These are phyloP conservation scores for Zygaena filipendulae DNA, from an alignment of 2,888 invertebrate species.

Conservation along the genomic window DNA sequence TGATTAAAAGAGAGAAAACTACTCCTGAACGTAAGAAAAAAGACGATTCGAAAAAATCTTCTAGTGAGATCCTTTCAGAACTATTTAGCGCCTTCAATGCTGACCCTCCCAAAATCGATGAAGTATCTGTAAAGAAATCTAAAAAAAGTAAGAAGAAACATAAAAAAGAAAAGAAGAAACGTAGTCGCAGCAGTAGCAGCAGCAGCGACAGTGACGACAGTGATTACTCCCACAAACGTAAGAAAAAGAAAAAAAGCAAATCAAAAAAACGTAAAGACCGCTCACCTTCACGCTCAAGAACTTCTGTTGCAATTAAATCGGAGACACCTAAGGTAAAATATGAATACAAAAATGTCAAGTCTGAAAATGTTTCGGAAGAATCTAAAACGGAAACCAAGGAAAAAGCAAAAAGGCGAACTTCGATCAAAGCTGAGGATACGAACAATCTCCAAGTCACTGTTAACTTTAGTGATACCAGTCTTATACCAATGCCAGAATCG, in stretches of 20 bases:
- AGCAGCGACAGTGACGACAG: constrained; percentile 43
- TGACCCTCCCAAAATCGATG: constrained; percentile 70
- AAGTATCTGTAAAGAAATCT: constrained; percentile 41
- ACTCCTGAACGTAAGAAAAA: constrained; percentile 51
- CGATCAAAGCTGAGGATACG: constrained; percentile 29
- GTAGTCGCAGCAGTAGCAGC: constrained; percentile 46
- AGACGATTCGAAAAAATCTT: constrained; percentile 70
- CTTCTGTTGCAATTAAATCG: constrained; percentile 33
- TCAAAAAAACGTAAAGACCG: constrained; percentile 36
- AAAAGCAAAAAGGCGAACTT: constrained; percentile 16
- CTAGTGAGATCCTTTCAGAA: constrained; percentile 85
- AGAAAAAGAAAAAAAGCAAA: constrained; percentile 69
- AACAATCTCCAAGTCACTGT: constrained; percentile 18
- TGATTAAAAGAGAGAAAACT: constrained; percentile 55
- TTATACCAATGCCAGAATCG: constrained; percentile 50
- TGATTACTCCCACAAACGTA: constrained; percentile 64
- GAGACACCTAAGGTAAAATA: constrained; percentile 17
- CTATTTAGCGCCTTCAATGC: constrained; percentile 83
- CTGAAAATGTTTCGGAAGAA: constrained; percentile 22
- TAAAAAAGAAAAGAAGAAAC: constrained; percentile 69
- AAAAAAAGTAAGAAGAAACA: constrained; percentile 72
- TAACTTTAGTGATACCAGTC: constrained; percentile 35
- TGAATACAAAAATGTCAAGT: constrained; percentile 21
- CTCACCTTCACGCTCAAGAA: constrained; percentile 29
- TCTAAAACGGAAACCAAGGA: constrained; percentile 22